Evolutionary conservation across 2,113 vertebrate species (phyloP), one percentile per base, ranked within the genome.

Genomic region (Rhizomys pruinosus): DNA sequence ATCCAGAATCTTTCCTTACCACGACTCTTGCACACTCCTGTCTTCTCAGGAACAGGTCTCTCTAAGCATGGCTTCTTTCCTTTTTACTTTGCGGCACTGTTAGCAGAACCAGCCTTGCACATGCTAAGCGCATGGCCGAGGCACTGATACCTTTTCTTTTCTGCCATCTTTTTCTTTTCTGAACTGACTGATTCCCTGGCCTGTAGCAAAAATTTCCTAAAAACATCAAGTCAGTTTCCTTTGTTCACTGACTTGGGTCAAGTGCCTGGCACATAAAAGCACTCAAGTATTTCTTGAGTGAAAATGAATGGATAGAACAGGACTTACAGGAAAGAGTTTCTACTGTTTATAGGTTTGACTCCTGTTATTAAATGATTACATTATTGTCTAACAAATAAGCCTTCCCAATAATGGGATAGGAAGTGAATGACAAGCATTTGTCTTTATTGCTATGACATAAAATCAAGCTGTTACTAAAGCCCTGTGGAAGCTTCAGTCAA

Each of bases 121-220:
- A 66, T 17, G 27, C 47, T 84, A 74, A 64, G 44, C 25, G 13
- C n/a, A 37, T 13, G 23, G n/a, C n/a, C n/a, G n/a, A n/a, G n/a
- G n/a, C n/a, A n/a, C n/a, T n/a, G n/a, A n/a, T n/a, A n/a, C n/a
- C n/a, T 29, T 0, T 29, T 52, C 37, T 44, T 55, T 76, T 87
- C 86, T 90, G 57, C n/a, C n/a, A n/a, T n/a, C 59, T 66, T 29
- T 0, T 29, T 52, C 37, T 44, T 55, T 76, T 87, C 86, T 90
- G 57, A 84, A 80, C 5, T 80, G 64, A 81, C 34, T 86, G 27
- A 47, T 52, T 88, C 25, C n/a, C 55, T 81, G 61, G 34, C 37
- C 66, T 94, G 72, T n/a, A 94, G 74, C 20, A 84, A 76, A 80
- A 93, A 34, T 80, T 76, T 89, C 44, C 87, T 76, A 86, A 95